phyloP scores from a whole-genome alignment of 2,888 invertebrate genomes.

The Tenthredo distinguenda region DNA sequence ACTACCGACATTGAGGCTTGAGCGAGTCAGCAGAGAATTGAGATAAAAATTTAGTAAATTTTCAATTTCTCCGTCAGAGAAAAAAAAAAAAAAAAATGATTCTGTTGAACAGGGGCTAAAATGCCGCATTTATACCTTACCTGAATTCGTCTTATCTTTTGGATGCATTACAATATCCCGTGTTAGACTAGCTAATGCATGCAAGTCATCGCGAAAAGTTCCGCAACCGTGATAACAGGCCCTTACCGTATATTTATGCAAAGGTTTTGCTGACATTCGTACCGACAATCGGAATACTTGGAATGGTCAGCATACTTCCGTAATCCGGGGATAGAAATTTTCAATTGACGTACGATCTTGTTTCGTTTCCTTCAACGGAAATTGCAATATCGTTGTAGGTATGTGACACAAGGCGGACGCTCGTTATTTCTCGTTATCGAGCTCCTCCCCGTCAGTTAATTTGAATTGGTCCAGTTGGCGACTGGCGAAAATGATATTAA shows the following conservation, averaged over 20 bases:
- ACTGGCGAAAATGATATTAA: background rate
- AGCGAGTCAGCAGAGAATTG: too few species aligned
- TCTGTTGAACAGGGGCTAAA: background rate
- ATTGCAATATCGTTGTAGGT: background rate
- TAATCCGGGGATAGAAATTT: background rate
- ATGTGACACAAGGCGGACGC: background rate
- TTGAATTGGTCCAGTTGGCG: background rate
- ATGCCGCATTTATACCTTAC: background rate
- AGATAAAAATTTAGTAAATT: background rate
- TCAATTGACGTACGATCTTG: background rate
- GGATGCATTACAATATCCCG: background rate
- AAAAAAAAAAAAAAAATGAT: background rate
- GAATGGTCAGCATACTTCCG: background rate
- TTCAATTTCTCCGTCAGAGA: background rate
- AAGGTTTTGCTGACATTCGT: background rate
- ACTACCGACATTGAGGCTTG: too few species aligned
- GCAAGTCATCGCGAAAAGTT: background rate
- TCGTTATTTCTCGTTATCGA: background rate
- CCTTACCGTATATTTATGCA: background rate
- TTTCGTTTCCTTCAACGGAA: background rate
- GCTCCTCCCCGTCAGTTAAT: background rate
- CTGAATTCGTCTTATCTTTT: background rate
- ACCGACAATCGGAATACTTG: background rate
- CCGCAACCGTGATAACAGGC: background rate
- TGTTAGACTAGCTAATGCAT: background rate